Evolutionary conservation across 2,888 invertebrate genomes (phyloP).

Genomic region (Automeris io): DNA sequence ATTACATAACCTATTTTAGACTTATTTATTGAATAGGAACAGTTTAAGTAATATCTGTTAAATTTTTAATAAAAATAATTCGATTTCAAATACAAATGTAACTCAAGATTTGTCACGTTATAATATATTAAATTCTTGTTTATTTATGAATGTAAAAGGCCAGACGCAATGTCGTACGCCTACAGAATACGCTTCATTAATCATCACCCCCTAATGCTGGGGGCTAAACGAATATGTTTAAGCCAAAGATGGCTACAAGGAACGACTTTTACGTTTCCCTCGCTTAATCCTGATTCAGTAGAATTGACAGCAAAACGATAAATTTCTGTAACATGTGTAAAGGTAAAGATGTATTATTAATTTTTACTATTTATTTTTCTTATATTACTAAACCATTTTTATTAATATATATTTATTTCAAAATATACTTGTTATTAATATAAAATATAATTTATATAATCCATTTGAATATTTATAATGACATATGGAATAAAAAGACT

Average conservation of each 20-base stretch:
- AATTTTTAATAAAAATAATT: conserved; percentile 6
- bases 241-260: conserved; percentile 48
- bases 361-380: no score
- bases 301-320: conserved; percentile 31
- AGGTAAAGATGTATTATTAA: no score
- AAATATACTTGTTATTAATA: no score
- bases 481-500: no score
- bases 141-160: conserved; percentile 53
- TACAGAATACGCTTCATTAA: conserved; percentile 54
- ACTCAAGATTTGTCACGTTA: conserved; percentile 14
- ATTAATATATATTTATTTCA: no score
- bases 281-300: conserved; percentile 43
- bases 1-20: no score
- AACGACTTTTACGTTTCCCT: conserved; percentile 44
- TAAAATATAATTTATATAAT: no score
- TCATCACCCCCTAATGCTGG: conserved; percentile 60
- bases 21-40: no score
- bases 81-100: conserved; percentile 5
- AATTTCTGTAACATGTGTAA: conserved; percentile 17
- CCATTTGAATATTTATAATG: no score
- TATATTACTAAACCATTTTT: no score
- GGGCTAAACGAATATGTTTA: conserved; percentile 64
- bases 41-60: no score
- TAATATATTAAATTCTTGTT: conserved; percentile 24
- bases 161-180: conserved; percentile 33